Evolutionary conservation across 2,113 vertebrate species (phyloP), one percentile per base, ranked within the genome.

Genomic region (Pristiophorus japonicus): DNA sequence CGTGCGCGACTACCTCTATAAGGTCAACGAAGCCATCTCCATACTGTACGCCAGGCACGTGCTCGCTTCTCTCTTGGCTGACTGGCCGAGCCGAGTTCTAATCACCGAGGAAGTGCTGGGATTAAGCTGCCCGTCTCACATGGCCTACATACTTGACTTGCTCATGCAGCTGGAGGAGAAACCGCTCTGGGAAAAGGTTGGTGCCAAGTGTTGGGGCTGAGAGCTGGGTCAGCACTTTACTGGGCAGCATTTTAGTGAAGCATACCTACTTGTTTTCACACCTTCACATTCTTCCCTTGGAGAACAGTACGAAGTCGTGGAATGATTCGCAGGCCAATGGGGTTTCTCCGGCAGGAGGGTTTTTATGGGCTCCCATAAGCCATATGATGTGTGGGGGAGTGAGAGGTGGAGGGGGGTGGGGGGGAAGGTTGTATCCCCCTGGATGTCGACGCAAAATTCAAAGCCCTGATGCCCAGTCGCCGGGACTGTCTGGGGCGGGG

Each of bases 131-230:
- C 98, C 99, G 4, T 99, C 99, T 2, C 99, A 99, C 84, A 99
- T 99, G 98, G 98, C 99, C 18, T 99, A 99, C 96, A 99, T 99
- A 96, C 97, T 99, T 97, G 99, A 99, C 96, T 99, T 99, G 99
- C 97, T 99, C 34, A 98, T 99, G 99, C 99, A 99, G 97, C 98
- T 99, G 73, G 99, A 99, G 96, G 99, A 99, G 96, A 98, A 98
- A 96, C 98, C 98, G 0, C 96, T 99, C 1, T 99, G 99, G 98
- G 99, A 99, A 96, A 99, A 98, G 98, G 99, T 99, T 97, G 96
- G 96, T 94, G 65, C 27, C 30, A n/a, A 59, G 14, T 4, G 47
- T 55, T 88, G 0, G 14, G 14, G 34, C 30, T 91, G 55, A 30
- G 18, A 91, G 75, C n/a, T 42, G 2, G n/a, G 75, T 16, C n/a